These are phyloP conservation scores for Mythimna vitellina DNA, from an alignment of 2,888 invertebrate species.

Conservation along the genomic window DNA sequence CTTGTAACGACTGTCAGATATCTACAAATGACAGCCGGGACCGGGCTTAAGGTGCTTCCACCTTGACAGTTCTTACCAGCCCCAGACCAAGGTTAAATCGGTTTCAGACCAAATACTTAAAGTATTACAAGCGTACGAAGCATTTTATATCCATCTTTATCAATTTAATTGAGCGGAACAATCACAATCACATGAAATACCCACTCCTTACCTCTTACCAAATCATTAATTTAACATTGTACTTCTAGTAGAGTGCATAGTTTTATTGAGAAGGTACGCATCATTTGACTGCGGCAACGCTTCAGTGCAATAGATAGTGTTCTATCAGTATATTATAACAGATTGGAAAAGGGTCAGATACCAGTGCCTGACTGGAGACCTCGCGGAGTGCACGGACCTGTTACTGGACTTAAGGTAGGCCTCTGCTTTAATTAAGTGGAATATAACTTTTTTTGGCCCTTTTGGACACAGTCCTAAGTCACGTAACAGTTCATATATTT, in stretches of 20 bases:
- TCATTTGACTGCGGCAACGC: conserved; percentile 6
- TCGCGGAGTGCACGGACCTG: conserved; percentile 32
- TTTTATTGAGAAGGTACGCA: neutral
- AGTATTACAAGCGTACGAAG: neutral
- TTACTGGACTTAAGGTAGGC: conserved; percentile 37
- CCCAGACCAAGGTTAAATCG: too few species aligned
- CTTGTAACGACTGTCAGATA: neutral
- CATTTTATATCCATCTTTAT: conserved; percentile 35
- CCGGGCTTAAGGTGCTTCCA: neutral
- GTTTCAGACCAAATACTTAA: neutral
- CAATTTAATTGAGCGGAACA: conserved; percentile 49
- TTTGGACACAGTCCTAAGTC: too few species aligned
- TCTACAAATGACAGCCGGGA: neutral
- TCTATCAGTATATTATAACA: conserved; percentile 43
- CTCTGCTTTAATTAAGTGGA: neutral
- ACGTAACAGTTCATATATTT: too few species aligned
- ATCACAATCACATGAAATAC: neutral
- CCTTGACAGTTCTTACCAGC: neutral
- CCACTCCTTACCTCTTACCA: conserved; percentile 12
- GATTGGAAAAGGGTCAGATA: conserved; percentile 3
- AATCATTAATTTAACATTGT: conserved; percentile 4
- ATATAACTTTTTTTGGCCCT: too few species aligned
- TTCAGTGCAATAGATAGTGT: conserved; percentile 43
- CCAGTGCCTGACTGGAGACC: conserved; percentile 30
- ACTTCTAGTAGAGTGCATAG: neutral